phyloP scores from a whole-genome alignment of 2,888 invertebrate species.

The Himalopsyche kuldschensis region DNA sequence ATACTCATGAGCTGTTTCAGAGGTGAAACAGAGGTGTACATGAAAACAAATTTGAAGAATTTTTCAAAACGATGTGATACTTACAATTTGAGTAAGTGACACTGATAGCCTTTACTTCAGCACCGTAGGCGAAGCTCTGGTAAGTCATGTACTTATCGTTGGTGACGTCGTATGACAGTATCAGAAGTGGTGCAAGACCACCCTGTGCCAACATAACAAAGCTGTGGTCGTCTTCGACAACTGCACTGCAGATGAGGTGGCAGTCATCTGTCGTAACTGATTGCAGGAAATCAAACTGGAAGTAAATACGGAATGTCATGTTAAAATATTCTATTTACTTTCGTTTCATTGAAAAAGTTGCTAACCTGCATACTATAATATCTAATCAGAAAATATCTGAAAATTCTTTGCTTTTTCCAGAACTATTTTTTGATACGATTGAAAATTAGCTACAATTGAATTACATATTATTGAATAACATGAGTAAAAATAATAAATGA shows the following conservation, averaged over 20 bases:
- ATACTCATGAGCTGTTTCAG: too few relatives aligned
- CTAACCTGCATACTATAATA: neutral
- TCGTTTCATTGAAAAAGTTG: neutral
- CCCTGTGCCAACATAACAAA: constrained; percentile 19
- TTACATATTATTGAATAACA: too few relatives aligned
- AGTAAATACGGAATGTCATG: neutral
- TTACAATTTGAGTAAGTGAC: constrained; percentile 13
- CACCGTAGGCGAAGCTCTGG: constrained; percentile 8
- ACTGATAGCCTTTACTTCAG: constrained; percentile 10
- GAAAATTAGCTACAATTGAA: too few relatives aligned
- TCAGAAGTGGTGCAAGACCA: constrained; percentile 8
- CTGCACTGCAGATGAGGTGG: neutral
- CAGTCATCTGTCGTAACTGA: constrained; percentile 19
- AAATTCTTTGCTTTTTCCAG: too few relatives aligned
- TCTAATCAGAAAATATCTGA: neutral
- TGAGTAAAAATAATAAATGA: too few relatives aligned
- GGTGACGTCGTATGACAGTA: constrained; percentile 2
- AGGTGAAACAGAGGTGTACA: too few relatives aligned
- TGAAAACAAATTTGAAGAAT: too few relatives aligned
- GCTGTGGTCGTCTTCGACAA: neutral
- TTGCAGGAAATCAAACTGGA: constrained; percentile 38
- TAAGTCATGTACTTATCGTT: neutral
- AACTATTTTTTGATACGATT: too few relatives aligned
- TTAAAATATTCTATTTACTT: neutral
- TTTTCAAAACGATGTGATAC: neutral